Percentiles rank a stretch among this genome's conserved stretches.
phyloP scores from a whole-genome alignment of 2,888 invertebrate species.

The Coelinius sp. region DNA sequence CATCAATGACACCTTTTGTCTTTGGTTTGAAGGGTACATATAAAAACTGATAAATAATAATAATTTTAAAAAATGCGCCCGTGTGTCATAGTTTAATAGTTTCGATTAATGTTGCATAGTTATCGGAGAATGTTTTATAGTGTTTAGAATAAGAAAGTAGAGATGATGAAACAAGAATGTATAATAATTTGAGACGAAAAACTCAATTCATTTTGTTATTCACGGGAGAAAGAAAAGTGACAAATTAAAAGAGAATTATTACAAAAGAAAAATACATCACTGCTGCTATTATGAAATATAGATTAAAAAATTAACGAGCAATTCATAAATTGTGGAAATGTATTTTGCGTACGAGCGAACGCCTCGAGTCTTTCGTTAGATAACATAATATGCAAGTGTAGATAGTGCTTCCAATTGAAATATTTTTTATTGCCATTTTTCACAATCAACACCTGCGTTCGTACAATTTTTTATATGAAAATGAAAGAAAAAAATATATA shows the following conservation, averaged over 20 bases:
- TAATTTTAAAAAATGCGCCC: conserved; percentile 14
- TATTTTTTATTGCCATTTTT: conserved; percentile 42
- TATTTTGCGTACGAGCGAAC: conserved; percentile 38
- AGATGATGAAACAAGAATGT: conserved; percentile 34
- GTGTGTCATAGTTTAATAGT: conserved; percentile 44
- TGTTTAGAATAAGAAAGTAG: conserved; percentile 29
- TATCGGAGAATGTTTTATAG: conserved; percentile 42
- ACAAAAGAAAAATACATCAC: neutral
- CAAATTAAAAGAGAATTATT: conserved; percentile 27
- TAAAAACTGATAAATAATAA: conserved; percentile 39
- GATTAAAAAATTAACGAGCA: conserved; percentile 8
- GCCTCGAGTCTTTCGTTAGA: conserved; percentile 39
- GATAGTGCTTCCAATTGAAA: conserved; percentile 41
- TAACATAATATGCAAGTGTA: conserved; percentile 35
- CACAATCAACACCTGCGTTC: conserved; percentile 42
- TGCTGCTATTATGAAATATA: neutral
- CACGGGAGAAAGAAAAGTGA: neutral
- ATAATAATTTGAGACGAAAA: conserved; percentile 26
- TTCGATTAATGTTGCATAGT: conserved; percentile 51
- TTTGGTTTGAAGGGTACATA: no score
- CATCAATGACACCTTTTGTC: no score
- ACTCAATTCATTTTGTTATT: conserved; percentile 38
- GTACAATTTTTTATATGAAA: conserved; percentile 42
- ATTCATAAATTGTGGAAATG: neutral
- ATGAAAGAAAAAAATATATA: neutral